Conservation (phyloP, 2,888 invertebrate species). For the Synergus umbraculus region DNA sequence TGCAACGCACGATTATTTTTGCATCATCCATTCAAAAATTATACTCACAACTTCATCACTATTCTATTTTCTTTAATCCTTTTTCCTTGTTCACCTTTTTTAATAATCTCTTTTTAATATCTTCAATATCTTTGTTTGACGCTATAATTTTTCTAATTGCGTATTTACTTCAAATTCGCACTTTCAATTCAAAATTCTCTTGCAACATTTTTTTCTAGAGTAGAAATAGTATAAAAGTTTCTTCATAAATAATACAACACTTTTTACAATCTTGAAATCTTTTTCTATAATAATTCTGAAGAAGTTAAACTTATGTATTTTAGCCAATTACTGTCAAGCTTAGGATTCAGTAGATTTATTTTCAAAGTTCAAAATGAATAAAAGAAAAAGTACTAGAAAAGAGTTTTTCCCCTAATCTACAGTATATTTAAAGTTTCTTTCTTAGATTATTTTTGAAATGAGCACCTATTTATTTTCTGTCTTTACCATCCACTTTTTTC, state of each 20-base stretch:
- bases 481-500: constrained; percentile 45
- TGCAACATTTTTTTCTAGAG: neutral
- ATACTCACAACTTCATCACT: constrained; percentile 3
- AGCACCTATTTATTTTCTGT: constrained; percentile 42
- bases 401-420: neutral
- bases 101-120: neutral
- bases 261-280: too few relatives aligned
- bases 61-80: constrained; percentile 3
- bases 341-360: neutral
- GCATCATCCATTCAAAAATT: constrained; percentile 16
- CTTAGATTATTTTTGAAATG: neutral
- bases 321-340: too few relatives aligned
- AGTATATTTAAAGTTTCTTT: neutral
- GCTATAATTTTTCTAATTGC: constrained; percentile 8
- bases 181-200: neutral
- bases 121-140: neutral
- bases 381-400: neutral
- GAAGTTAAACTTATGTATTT: too few relatives aligned
- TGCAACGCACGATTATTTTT: constrained; percentile 31
- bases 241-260: neutral
- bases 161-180: neutral
- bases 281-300: too few relatives aligned
- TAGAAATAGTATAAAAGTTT: neutral
- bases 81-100: neutral
- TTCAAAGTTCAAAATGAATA: neutral